Percentiles rank a stretch among this genome's conserved stretches.
These are phyloP conservation scores for Mastomys natalensis DNA, from an alignment of 2,113 vertebrate genomes.

Conservation along the genomic window DNA sequence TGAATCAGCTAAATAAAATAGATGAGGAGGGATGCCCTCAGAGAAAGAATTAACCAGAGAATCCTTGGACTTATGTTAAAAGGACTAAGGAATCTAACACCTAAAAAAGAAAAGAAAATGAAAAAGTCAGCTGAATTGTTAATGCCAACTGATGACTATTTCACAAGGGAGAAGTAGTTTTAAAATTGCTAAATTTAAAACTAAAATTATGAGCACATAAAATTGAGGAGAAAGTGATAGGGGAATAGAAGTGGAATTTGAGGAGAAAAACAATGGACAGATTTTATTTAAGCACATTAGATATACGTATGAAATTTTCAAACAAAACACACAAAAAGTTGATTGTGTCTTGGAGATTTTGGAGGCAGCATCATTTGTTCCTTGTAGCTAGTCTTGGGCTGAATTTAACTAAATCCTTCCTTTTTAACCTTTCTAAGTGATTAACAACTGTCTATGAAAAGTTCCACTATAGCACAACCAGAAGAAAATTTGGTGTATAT, in stretches of 20 bases:
- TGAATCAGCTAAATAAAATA: neutral
- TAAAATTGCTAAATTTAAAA: too few species aligned
- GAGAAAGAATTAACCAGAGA: neutral
- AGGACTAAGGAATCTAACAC: neutral
- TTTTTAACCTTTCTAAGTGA: constrained; percentile 25
- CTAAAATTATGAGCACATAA: neutral
- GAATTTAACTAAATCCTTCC: constrained; percentile 20
- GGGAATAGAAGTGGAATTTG: neutral
- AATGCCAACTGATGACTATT: neutral
- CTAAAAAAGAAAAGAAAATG: too few species aligned
- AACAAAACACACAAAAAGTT: neutral
- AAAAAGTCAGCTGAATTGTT: neutral
- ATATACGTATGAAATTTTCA: neutral
- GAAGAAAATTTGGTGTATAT: neutral
- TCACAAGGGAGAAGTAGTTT: too few species aligned
- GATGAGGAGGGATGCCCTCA: neutral
- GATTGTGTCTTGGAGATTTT: neutral
- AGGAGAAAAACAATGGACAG: neutral
- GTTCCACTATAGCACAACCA: neutral
- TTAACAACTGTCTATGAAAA: constrained; percentile 11
- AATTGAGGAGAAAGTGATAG: neutral
- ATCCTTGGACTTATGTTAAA: too few species aligned
- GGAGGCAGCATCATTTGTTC: neutral
- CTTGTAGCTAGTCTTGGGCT: neutral
- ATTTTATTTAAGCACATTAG: neutral